These are phyloP conservation scores for Micronycteris hirsuta DNA, from an alignment of 2,113 vertebrate species.

Conservation along the genomic window DNA sequence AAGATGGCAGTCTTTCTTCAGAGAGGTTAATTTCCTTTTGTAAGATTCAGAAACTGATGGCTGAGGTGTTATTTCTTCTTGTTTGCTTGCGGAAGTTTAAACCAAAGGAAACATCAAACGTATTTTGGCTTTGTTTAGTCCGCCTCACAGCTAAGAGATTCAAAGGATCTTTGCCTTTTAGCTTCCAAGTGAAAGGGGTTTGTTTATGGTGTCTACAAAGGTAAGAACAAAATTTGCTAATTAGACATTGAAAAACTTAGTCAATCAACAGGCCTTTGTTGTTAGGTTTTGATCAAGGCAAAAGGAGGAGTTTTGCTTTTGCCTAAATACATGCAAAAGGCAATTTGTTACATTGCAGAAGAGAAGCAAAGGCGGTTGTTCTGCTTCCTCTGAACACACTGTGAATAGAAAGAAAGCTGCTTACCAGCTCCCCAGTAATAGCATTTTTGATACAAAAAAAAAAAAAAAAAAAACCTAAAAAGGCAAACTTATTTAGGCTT, in stretches of 20 bases:
- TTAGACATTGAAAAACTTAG: conserved; percentile 65
- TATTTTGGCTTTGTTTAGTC: conserved; percentile 14
- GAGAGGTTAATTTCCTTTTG: conserved; percentile 47
- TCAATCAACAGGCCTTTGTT: conserved; percentile 57
- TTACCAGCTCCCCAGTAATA: neutral
- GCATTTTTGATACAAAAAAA: neutral
- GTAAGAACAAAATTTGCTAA: conserved; percentile 74
- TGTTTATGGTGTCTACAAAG: conserved; percentile 55
- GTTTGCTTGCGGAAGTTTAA: conserved; percentile 35
- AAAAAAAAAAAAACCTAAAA: conserved; percentile 27
- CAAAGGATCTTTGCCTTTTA: conserved; percentile 60
- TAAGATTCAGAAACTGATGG: neutral
- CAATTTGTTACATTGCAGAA: conserved; percentile 59
- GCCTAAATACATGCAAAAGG: conserved; percentile 20
- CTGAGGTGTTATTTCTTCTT: conserved; percentile 31
- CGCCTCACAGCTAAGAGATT: conserved; percentile 45
- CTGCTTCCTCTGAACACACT: neutral
- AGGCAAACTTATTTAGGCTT: conserved; percentile 21
- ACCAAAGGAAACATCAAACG: conserved; percentile 61
- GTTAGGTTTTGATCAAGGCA: conserved; percentile 62
- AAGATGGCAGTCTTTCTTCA: neutral
- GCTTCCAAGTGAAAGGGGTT: conserved; percentile 46
- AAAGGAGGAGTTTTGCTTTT: conserved; percentile 48
- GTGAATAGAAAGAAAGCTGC: neutral
- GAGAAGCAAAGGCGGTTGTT: conserved; percentile 12